Evolutionary conservation across 2,888 invertebrate genomes (phyloP), one percentile per base, ranked within the genome.

Genomic region (Nezara viridula): DNA sequence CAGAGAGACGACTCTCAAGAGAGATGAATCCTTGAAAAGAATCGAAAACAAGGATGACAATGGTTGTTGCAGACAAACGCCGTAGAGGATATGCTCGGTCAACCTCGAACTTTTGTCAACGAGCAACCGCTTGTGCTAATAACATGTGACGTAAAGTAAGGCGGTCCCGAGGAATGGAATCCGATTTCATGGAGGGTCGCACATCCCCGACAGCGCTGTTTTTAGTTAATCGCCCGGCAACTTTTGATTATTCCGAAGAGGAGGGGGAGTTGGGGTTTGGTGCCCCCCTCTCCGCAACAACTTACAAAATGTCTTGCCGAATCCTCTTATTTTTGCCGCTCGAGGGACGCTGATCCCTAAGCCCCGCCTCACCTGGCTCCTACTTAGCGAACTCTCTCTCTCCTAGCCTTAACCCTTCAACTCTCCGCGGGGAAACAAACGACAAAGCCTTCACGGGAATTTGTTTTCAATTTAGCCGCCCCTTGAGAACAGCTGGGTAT

Each of bases 151-250:
- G 81, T 32, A 86, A 90, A 89, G 90, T 89, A 88, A 86, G 89
- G 86, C 50, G 88, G 89, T 88, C 90, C 85, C 86, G 88, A 88
- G 89, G 86, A 47, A 27, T 16, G 52, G 88, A 89, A 90, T 89
- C 90, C 86, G 88, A 90, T 90, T 90, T 90, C 77, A 90, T 88
- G 90, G 85, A 14, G 90, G 90, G 88, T 90, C 88, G 86, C 24
- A 85, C 85, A 50, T 49, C 52, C 19, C 21, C 73, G 73, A 73
- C 73, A 73, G 32, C 40, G 40, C 88, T 89, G 90, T 88, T 89
- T 88, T 90, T 89, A 89, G 88, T 89, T 87, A 89, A 89, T 89
- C 89, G 89, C 86, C 81, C 89, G 89, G 88, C 89, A 90, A 89
- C 90, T 81, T 81, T 81, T 81, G 81, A 81, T 81, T 81, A 81